A percentile compares a stretch with the other conserved stretches of the same genome.
phyloP scores from a whole-genome alignment of 2,113 vertebrate genomes.

The Puma concolor region DNA sequence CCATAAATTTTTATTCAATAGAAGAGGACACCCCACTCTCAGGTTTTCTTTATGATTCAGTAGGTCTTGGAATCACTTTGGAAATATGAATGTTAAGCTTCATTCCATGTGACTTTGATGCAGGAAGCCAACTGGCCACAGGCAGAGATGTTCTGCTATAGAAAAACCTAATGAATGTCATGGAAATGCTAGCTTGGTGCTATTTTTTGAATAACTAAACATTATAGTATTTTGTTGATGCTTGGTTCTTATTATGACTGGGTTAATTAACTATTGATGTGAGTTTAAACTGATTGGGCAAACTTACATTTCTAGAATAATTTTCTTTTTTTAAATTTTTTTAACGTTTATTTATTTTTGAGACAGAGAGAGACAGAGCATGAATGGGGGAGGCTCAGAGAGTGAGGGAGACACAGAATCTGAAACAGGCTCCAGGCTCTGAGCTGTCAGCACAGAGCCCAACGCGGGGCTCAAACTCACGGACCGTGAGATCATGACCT shows the following conservation, averaged over 20 bases:
- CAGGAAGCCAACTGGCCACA: background rate
- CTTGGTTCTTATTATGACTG: background rate
- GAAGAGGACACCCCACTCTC: background rate
- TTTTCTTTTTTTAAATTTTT: background rate
- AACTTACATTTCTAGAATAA: background rate
- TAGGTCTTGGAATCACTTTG: background rate
- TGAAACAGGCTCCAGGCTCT: too few species aligned
- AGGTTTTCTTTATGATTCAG: background rate
- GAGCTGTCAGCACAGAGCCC: too few species aligned
- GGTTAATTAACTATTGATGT: background rate
- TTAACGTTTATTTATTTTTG: too few species aligned
- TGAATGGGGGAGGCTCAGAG: too few species aligned
- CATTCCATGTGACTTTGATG: background rate
- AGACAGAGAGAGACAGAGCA: too few species aligned
- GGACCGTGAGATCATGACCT: too few species aligned
- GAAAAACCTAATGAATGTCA: background rate
- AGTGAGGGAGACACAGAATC: too few species aligned
- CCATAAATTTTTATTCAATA: background rate
- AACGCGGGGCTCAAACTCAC: too few species aligned
- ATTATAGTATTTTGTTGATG: background rate
- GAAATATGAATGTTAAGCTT: background rate
- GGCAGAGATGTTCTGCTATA: background rate
- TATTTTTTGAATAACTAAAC: background rate
- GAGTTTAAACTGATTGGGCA: background rate
- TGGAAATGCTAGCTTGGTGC: background rate